Base-by-base conservation (phyloP, 2,113 vertebrate species). In the Turdus rufiventris region DNA sequence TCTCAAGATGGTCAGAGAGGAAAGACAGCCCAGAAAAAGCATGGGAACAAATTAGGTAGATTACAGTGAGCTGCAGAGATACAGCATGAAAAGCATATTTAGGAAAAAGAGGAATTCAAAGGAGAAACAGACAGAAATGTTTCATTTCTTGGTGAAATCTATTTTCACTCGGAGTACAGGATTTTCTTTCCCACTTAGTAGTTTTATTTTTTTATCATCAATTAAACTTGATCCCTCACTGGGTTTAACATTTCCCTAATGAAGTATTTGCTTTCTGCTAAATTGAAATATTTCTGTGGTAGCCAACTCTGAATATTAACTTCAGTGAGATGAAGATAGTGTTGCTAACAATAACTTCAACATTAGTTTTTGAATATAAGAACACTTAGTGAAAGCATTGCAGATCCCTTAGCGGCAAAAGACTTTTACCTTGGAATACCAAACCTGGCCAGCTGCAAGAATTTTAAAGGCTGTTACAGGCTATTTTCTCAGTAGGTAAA, bases 1-100 rank as follows among this genome's bases (percentile, higher is more conserved):
- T 97, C 95, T 96, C 79, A 93, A 94, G 94, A 97, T 96, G 93
- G 89, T 88, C 93, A 89, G 88, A 94, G 94, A 91, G 91, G 77
- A 88, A 95, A 93, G 80, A 91, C 73, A 73, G 72, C 95, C 79
- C 81, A 91, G 90, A 68, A 88, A 95, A 38, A 92, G 61, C 28
- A 93, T 93, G 91, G 77, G 89, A 88, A 96, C 86, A 96, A 97
- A 95, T 91, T 91, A 95, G 92, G 77, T 66, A 95, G 94, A 91
- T 96, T 94, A 89, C 94, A 91, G 94, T 89, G 85, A 91, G 48
- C 57, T 86, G 28, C 54, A 71, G 48, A 87, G 90, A 96, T 87
- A 54, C 38, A 77, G 68, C 87, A 73, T 23, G 54, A 74, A 91
- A 94, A 90, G 13, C 28, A 7, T 50, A 68, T 93, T 97, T 82